Conservation (phyloP, 2,888 invertebrate genomes). For the Epirrita christyi region DNA sequence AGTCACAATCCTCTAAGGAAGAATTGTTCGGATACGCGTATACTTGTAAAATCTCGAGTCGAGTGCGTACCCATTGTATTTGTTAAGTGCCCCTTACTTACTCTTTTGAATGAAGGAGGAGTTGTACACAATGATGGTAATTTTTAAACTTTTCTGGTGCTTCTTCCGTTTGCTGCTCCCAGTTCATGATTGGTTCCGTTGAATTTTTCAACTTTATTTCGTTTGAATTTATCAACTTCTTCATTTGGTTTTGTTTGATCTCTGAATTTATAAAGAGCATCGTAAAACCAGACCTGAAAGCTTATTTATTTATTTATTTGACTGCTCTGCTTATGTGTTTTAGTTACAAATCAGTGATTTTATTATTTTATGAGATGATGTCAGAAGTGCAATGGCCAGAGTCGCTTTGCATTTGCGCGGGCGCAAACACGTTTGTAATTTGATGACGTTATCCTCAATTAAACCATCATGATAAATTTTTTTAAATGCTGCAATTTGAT, state of each 20-base stretch:
- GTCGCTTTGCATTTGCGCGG: constrained; percentile 44
- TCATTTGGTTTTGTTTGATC: background rate
- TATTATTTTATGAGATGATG: constrained; percentile 43
- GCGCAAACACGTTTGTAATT: constrained; percentile 41
- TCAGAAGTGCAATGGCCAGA: constrained; percentile 52
- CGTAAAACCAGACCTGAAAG: constrained; percentile 12
- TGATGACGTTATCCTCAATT: constrained; percentile 5
- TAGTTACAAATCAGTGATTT: constrained; percentile 33
- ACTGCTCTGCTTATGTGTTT: constrained; percentile 2
- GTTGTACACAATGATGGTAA: constrained; percentile 48
- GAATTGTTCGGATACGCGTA: constrained; percentile 49
- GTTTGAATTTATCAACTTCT: constrained; percentile 1
- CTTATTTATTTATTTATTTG: too few relatives aligned
- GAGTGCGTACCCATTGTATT: constrained; percentile 53
- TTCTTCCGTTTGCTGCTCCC: constrained; percentile 25
- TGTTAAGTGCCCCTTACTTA: constrained; percentile 48
- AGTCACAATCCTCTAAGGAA: constrained; percentile 40
- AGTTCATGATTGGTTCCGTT: constrained; percentile 13
- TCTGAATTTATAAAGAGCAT: constrained; percentile 4
- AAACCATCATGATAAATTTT: background rate
- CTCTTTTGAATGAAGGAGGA: constrained; percentile 42
- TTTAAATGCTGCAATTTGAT: background rate
- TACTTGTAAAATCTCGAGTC: constrained; percentile 48
- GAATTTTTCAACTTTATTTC: background rate
- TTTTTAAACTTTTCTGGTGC: constrained; percentile 41